These are phyloP conservation scores for Xenopus tropicalis DNA, from an alignment of 2,113 vertebrate genomes.

Conservation along the genomic window DNA sequence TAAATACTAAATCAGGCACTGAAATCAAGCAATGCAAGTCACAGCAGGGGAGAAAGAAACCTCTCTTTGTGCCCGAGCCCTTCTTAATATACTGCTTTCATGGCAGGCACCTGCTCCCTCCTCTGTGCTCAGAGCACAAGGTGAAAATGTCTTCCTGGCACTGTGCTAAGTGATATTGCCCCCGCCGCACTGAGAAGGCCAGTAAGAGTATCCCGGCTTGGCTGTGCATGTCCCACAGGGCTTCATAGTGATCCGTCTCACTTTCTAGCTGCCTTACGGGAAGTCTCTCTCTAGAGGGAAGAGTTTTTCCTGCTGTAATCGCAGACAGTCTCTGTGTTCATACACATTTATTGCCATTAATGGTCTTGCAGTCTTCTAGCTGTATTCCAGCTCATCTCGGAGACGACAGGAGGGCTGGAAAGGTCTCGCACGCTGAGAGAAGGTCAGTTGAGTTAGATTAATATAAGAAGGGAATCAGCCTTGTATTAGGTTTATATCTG, in stretches of 20 bases:
- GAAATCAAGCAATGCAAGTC: too few species aligned
- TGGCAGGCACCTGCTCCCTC: too few species aligned
- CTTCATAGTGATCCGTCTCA: conserved; percentile 41
- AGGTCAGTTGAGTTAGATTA: conserved; percentile 43
- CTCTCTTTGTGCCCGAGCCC: too few species aligned
- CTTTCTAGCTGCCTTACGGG: conserved; percentile 46
- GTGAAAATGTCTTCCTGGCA: conserved; percentile 33
- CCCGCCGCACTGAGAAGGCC: conserved; percentile 25
- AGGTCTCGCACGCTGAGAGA: conserved; percentile 38
- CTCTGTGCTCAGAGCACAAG: conserved; percentile 4
- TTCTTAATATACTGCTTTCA: too few species aligned
- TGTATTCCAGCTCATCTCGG: conserved; percentile 13
- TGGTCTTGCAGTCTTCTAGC: conserved; percentile 26
- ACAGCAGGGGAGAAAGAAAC: too few species aligned
- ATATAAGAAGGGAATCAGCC: conserved; percentile 15
- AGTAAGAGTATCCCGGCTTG: conserved; percentile 35
- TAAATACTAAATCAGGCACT: too few species aligned
- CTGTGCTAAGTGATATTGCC: conserved; percentile 39
- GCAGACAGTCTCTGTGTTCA: conserved; percentile 41
- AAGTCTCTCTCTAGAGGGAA: conserved; percentile 46
- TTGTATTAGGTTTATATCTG: conserved; percentile 8
- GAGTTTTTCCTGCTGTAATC: conserved; percentile 35
- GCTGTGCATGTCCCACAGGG: conserved; percentile 41
- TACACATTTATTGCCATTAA: conserved; percentile 35
- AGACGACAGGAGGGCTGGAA: conserved; percentile 20